These are phyloP conservation scores for Nicator chloris DNA, from an alignment of 2,113 vertebrate genomes.

Conservation along the genomic window DNA sequence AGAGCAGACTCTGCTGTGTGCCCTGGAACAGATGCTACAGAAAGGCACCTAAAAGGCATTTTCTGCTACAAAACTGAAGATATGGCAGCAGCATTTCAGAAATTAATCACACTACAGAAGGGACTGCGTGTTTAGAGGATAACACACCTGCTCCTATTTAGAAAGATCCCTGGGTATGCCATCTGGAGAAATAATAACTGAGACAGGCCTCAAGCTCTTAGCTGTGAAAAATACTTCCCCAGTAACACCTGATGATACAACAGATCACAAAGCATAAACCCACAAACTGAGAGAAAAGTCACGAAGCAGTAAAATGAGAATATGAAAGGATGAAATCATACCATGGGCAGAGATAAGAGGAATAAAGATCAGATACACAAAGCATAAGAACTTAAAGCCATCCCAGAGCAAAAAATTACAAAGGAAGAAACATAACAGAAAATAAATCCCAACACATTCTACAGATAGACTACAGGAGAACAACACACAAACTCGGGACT, in stretches of 20 bases:
- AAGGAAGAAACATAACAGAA: neutral
- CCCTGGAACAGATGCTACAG: neutral
- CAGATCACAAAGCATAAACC: neutral
- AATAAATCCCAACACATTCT: constrained; percentile 5
- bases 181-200: neutral
- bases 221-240: constrained; percentile 5
- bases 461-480: constrained; percentile 42
- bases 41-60: neutral
- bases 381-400: neutral
- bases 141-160: neutral
- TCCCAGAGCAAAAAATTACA: constrained; percentile 15
- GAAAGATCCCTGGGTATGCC: neutral
- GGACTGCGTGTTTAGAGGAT: neutral
- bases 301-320: neutral
- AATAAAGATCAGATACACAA: neutral
- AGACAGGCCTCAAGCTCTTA: neutral
- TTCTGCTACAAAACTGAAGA: neutral
- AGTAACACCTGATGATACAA: neutral
- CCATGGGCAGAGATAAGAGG: neutral
- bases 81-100: neutral
- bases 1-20: neutral
- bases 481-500: constrained; percentile 43
- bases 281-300: constrained; percentile 15
- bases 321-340: neutral
- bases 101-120: neutral